Evolutionary conservation across 2,888 invertebrate genomes (phyloP), one percentile per base, ranked within the genome.

Genomic region (Epicampocera succincta): DNA sequence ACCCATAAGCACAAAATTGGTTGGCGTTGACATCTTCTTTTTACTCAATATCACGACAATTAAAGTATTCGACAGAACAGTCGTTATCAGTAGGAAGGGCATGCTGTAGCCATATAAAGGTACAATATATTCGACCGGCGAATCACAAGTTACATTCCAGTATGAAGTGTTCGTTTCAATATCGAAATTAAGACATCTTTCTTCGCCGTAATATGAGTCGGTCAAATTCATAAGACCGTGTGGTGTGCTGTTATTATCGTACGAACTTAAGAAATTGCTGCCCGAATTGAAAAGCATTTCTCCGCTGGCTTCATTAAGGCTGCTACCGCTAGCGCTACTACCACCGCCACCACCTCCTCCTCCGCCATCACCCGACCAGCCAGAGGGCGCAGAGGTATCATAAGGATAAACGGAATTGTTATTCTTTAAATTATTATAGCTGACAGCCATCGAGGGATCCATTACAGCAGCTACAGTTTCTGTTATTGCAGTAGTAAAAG

Each of bases 41-140:
- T 97, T 96, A 76, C 96, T 95, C 40, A 98, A 92, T 0, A 98
- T 98, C 42, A 98, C 93, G 13, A 98, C 97, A 84, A 98, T 97
- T 9, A 98, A 92, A 0, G 97, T 95, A 91, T 98, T 98, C 56
- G 97, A 96, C 3, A 97, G 93, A n/a, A 96, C 95, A 0, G 98
- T 98, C 33, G 97, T 93, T 25, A 97, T 93, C 13, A 98, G 93
- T 44, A 98, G 93, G 86, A 97, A 94, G 0, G 98, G 98, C 88
- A 97, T 90, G 42, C 87, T 89, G 79, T 90, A 91, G 69, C 91
- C 91, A 83, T 90, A 90, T 0, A 91, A 84, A 3, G 91, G 90
- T 69, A 88, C 77, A n/a, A 89, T 89, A 74, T 90, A 91, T 33
- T 89, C 87, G 69, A 91, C 78, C 8, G 89, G 87, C 3, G 89